phyloP scores from a whole-genome alignment of 2,888 invertebrate species.

The Morpho helenor region DNA sequence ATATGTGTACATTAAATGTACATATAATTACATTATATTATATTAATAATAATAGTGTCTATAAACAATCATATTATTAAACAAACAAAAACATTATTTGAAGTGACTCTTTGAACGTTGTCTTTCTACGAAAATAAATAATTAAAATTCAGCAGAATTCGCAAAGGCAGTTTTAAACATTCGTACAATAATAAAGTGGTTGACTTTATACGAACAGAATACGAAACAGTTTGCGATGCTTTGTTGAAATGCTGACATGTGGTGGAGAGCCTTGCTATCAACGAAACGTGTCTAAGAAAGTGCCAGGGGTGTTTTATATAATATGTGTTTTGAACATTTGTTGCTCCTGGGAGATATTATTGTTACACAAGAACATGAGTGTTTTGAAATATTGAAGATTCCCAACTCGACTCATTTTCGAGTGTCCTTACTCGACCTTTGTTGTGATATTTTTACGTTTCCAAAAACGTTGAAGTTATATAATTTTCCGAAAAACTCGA shows the following conservation, averaged over 20 bases:
- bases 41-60: too few species aligned
- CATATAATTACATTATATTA: too few species aligned
- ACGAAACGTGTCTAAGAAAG: constrained; percentile 25
- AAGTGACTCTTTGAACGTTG: neutral
- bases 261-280: constrained; percentile 20
- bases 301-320: constrained; percentile 17
- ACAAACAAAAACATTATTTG: too few species aligned
- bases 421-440: too few species aligned
- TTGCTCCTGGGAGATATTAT: neutral
- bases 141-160: constrained; percentile 2
- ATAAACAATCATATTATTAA: too few species aligned
- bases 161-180: constrained; percentile 13
- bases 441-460: too few species aligned
- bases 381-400: neutral
- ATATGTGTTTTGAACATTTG: neutral
- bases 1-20: too few species aligned
- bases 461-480: too few species aligned
- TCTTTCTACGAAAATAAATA: neutral
- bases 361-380: neutral
- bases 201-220: constrained; percentile 22
- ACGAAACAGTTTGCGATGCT: constrained; percentile 23
- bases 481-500: too few species aligned
- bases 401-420: too few species aligned
- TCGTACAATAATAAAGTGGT: constrained; percentile 18
- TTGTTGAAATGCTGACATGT: constrained; percentile 22